Evolutionary conservation across 1,140 invertebrate genomes (phyloP).

Genomic region (Drosophila pectinifera): DNA sequence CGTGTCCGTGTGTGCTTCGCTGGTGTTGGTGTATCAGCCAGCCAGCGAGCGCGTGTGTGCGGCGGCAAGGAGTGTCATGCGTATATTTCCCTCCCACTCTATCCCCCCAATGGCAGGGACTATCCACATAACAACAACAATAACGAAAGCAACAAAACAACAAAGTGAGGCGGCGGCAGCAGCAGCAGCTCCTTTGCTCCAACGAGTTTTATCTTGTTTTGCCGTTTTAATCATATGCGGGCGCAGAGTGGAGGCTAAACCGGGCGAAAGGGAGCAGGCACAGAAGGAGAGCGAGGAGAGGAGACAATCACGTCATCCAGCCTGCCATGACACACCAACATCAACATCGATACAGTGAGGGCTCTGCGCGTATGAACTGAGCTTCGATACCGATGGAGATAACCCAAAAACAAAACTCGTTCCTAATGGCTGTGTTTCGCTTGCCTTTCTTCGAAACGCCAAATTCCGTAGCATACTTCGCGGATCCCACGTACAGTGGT

Average conservation of each 20-base stretch:
- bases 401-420: constrained; percentile 4
- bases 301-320: constrained; percentile 80
- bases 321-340: constrained; percentile 65
- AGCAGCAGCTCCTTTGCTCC: constrained; percentile 67
- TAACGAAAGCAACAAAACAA: constrained; percentile 24
- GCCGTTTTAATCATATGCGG: constrained; percentile 82
- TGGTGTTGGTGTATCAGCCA: no score
- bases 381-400: background rate
- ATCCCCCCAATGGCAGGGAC: constrained; percentile 27
- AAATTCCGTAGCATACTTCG: constrained; percentile 23
- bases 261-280: constrained; percentile 16
- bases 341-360: constrained; percentile 61
- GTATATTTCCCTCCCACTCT: constrained; percentile 67
- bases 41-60: no score
- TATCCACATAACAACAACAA: constrained; percentile 58
- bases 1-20: constrained; percentile 75
- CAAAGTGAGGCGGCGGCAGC: constrained; percentile 15
- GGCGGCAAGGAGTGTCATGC: constrained; percentile 81
- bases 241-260: constrained; percentile 48
- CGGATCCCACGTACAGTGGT: constrained; percentile 8
- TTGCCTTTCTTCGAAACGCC: background rate
- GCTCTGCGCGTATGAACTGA: constrained; percentile 7
- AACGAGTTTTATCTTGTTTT: constrained; percentile 82
- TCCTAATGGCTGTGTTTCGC: constrained; percentile 8
- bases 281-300: constrained; percentile 16